Conservation (phyloP, 2,797 vertebrate species). For the Naso thynnoides region DNA sequence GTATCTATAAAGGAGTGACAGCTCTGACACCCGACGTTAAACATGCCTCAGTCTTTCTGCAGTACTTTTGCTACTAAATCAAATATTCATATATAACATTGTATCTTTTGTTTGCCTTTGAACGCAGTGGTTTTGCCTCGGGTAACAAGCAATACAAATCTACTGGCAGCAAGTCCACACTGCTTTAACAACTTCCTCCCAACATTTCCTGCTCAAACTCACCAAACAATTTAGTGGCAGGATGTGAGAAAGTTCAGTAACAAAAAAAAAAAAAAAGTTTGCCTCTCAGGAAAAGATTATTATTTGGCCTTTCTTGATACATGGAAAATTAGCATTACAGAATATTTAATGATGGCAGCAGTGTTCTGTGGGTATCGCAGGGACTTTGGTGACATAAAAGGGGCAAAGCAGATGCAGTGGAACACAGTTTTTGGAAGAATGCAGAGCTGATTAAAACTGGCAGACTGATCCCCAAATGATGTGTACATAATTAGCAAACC, state of each 20-base stretch:
- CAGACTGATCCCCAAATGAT: conserved; percentile 70
- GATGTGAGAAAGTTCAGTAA: too few relatives aligned
- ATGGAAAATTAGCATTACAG: conserved; percentile 71
- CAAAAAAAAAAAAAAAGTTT: conserved; percentile 32
- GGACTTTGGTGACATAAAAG: conserved; percentile 70
- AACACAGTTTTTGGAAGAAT: conserved; percentile 42
- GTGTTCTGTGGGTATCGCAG: conserved; percentile 55
- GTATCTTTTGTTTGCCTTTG: conserved; percentile 39
- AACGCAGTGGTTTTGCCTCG: conserved; percentile 49
- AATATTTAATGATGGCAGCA: conserved; percentile 57
- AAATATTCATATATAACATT: conserved; percentile 47
- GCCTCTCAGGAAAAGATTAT: conserved; percentile 29
- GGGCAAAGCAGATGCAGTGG: conserved; percentile 55
- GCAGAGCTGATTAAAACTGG: conserved; percentile 71
- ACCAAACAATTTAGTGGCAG: conserved; percentile 42
- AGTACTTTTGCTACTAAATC: conserved; percentile 57
- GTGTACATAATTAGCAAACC: conserved; percentile 75
- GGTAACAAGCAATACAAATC: conserved; percentile 46
- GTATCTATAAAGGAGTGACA: conserved; percentile 55
- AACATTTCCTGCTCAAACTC: conserved; percentile 33
- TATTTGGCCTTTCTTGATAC: conserved; percentile 60
- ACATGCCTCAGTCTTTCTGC: conserved; percentile 45
- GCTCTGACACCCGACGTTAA: conserved; percentile 60
- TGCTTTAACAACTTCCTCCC: conserved; percentile 26
- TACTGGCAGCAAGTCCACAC: conserved; percentile 12